phyloP scores from a whole-genome alignment of 2,888 invertebrate genomes.

The Cetonia aurata region DNA sequence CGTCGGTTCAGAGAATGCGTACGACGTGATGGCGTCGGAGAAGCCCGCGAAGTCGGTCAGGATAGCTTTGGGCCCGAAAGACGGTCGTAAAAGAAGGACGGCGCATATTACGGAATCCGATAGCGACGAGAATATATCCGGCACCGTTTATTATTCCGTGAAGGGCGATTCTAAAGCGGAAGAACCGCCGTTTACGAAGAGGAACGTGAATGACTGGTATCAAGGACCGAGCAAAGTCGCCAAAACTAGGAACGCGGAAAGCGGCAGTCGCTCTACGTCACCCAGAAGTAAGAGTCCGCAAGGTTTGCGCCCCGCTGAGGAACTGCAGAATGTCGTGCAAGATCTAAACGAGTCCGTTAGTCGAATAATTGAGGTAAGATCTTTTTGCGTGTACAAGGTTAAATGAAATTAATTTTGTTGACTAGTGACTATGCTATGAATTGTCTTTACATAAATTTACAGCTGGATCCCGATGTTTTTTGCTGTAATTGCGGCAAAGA shows the following conservation, averaged over 20 bases:
- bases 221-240: no score
- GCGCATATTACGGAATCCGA: not conserved
- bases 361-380: slow-evolving; percentile 48
- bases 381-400: no score
- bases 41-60: slow-evolving; percentile 9
- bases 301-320: slow-evolving; percentile 29
- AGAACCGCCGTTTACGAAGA: not conserved
- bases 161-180: not conserved
- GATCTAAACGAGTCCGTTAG: slow-evolving; percentile 49
- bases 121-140: slow-evolving; percentile 8
- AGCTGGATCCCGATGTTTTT: no score
- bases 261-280: not conserved
- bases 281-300: not conserved
- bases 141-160: not conserved
- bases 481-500: no score
- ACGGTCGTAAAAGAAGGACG: not conserved
- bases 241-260: not conserved
- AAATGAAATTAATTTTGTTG: no score
- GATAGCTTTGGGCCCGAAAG: not conserved
- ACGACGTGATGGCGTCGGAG: not conserved
- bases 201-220: not conserved
- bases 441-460: no score
- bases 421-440: no score
- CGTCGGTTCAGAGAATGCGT: not conserved
- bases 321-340: slow-evolving; percentile 44